Conservation (phyloP, 2,113 vertebrate genomes). For the Platycercus adscitus region DNA sequence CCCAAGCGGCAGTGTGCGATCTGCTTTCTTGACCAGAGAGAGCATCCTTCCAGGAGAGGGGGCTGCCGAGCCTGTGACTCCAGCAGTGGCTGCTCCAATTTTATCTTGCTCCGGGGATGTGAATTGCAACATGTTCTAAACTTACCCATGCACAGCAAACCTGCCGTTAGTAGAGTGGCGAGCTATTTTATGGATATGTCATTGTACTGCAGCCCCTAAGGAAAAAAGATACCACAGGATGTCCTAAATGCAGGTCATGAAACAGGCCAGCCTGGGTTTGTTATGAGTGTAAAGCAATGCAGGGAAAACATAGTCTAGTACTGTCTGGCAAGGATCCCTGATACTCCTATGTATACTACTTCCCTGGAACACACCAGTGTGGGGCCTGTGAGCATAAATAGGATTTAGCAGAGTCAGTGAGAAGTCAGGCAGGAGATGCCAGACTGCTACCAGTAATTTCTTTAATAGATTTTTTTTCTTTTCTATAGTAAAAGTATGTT, state of each 20-base stretch:
- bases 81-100: not conserved
- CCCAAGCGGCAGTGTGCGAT: accelerated
- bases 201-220: not conserved
- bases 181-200: not conserved
- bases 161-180: not conserved
- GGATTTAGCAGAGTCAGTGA: not conserved
- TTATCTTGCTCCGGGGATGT: not conserved
- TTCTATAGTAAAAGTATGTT: not conserved
- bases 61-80: not conserved
- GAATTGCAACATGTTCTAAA: not conserved
- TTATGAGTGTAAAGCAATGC: accelerated
- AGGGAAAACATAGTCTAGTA: too few species aligned
- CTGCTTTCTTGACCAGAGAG: not conserved
- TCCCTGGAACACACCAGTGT: not conserved
- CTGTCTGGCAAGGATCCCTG: not conserved
- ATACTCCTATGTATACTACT: accelerated
- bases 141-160: not conserved
- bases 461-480: not conserved
- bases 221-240: accelerated
- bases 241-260: not conserved
- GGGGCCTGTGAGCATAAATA: not conserved
- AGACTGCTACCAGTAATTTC: not conserved
- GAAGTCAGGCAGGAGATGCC: not conserved
- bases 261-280: not conserved
- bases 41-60: slow-evolving; percentile 43